Percentiles rank a stretch among this genome's conserved stretches.
Evolutionary conservation across 2,888 invertebrate species (phyloP).

Genomic region (Erebia ligea): DNA sequence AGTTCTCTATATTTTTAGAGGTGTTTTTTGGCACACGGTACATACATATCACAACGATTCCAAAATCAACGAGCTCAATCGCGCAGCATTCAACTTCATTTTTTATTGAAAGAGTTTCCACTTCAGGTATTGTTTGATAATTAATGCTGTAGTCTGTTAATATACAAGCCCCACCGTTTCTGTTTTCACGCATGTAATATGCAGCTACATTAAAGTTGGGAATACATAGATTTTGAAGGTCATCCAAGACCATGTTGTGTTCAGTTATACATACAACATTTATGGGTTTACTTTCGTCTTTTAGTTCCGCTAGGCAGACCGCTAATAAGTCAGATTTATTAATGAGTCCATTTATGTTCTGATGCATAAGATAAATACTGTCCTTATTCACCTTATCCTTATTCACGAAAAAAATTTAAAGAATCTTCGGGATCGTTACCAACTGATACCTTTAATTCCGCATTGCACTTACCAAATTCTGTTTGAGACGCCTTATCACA

Average conservation of each 20-base stretch:
- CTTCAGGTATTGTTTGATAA: background rate
- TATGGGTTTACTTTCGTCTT: background rate
- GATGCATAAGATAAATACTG: background rate
- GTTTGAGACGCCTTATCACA: background rate
- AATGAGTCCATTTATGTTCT: background rate
- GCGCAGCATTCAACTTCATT: background rate
- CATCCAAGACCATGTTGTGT: background rate
- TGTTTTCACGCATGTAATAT: background rate
- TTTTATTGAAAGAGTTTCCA: background rate
- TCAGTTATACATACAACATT: background rate
- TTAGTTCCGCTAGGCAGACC: background rate
- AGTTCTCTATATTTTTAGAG: background rate
- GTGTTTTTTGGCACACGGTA: background rate
- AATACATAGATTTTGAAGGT: background rate
- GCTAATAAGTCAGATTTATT: background rate
- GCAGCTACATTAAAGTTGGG: background rate
- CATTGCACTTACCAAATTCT: background rate
- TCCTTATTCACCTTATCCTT: background rate
- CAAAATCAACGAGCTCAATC: background rate
- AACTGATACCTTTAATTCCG: background rate
- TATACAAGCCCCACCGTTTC: background rate
- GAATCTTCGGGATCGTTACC: background rate
- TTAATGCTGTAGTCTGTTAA: background rate
- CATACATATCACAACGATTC: background rate
- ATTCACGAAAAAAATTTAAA: background rate